Percentiles rank a stretch among this genome's conserved stretches.
Evolutionary conservation across 2,888 invertebrate genomes (phyloP).

Genomic region (Tetheella fluctuosa): DNA sequence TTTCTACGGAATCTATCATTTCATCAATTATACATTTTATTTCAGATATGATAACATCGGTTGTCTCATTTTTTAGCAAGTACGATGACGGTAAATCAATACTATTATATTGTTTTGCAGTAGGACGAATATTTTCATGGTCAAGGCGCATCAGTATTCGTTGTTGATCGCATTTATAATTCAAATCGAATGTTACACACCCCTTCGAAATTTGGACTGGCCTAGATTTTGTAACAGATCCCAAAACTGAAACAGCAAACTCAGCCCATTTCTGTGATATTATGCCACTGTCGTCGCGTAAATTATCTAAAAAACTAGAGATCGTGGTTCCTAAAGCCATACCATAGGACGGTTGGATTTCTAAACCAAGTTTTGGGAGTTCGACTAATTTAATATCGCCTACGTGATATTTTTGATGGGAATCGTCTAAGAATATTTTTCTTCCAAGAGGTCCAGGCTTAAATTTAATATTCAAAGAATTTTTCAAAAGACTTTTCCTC

Average conservation of each 20-base stretch:
- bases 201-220: conserved; percentile 44
- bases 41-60: conserved; percentile 37
- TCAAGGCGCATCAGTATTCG: conserved; percentile 79
- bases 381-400: conserved; percentile 73
- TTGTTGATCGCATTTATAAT: conserved; percentile 84
- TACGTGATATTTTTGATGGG: conserved; percentile 68
- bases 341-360: conserved; percentile 76
- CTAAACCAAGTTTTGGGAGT: conserved; percentile 79
- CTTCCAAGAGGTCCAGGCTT: conserved; percentile 83
- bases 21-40: conserved; percentile 75
- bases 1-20: conserved; percentile 85
- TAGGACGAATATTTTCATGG: conserved; percentile 22
- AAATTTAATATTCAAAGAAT: conserved; percentile 71
- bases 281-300: conserved; percentile 60
- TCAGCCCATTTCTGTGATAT: conserved; percentile 80
- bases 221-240: conserved; percentile 46
- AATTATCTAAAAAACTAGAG: conserved; percentile 65
- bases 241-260: conserved; percentile 82
- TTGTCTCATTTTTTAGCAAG: conserved; percentile 10
- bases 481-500: conserved; percentile 56
- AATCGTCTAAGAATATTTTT: conserved; percentile 73
- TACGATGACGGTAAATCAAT: background rate
- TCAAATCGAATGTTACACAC: conserved; percentile 81
- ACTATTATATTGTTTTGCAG: background rate
- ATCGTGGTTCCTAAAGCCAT: conserved; percentile 72